phyloP scores from a whole-genome alignment of 2,797 vertebrate genomes.

The Pipistrellus kuhlii region DNA sequence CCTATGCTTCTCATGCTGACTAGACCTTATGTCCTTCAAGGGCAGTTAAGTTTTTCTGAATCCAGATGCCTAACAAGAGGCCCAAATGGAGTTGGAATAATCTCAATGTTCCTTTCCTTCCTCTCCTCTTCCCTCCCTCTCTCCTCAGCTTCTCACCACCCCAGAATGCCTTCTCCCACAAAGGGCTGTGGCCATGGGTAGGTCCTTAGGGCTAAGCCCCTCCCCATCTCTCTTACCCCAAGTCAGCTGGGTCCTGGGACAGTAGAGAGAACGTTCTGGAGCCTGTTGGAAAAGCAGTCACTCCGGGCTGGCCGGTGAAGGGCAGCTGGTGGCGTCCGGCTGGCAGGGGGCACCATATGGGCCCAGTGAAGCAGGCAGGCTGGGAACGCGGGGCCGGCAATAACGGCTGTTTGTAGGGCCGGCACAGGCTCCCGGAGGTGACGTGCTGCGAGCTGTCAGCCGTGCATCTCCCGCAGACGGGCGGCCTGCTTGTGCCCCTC shows the following conservation, averaged over 20 bases:
- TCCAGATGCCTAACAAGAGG: neutral
- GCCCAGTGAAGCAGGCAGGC: neutral
- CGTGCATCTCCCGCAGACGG: constrained; percentile 50
- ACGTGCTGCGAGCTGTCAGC: constrained; percentile 79
- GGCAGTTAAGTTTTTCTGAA: constrained; percentile 14
- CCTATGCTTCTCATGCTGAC: neutral
- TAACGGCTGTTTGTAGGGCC: neutral
- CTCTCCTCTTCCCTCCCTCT: constrained; percentile 8
- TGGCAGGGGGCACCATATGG: constrained; percentile 72
- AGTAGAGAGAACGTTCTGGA: constrained; percentile 22
- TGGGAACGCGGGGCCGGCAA: neutral
- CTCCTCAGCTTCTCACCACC: neutral
- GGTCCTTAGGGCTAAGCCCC: neutral
- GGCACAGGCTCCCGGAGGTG: constrained; percentile 44
- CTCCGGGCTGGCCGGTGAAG: constrained; percentile 19
- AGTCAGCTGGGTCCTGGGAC: neutral
- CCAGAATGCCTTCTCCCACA: neutral
- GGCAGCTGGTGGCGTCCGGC: constrained; percentile 39
- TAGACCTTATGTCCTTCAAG: constrained; percentile 6
- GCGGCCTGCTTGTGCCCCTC: constrained; percentile 71
- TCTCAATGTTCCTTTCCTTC: neutral
- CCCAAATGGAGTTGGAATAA: neutral
- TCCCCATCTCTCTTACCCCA: neutral
- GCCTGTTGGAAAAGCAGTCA: neutral
- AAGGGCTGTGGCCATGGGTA: neutral